phyloP scores from a whole-genome alignment of 1,140 invertebrate genomes.

The Agrilus planipennis region DNA sequence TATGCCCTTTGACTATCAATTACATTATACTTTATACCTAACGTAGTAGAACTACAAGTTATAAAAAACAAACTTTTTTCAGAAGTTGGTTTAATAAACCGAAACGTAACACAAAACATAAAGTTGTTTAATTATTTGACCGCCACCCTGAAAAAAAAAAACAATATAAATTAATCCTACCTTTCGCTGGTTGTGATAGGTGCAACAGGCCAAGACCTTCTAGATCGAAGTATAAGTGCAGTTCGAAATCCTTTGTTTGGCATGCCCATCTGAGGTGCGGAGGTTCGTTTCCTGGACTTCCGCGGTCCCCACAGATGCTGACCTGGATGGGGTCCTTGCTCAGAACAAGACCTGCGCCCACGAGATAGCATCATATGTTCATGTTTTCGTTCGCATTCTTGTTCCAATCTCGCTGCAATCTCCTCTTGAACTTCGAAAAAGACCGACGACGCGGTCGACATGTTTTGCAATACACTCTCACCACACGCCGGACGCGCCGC shows the following conservation, averaged over 20 bases:
- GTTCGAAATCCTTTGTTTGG: constrained; percentile 40
- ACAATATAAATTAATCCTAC: too few species aligned
- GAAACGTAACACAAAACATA: too few species aligned
- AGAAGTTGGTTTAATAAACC: too few species aligned
- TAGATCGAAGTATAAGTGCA: constrained; percentile 48
- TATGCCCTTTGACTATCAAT: too few species aligned
- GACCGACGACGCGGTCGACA: constrained; percentile 12
- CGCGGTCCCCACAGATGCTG: constrained; percentile 37
- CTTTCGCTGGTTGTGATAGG: too few species aligned
- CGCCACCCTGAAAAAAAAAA: too few species aligned
- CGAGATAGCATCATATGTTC: constrained; percentile 30
- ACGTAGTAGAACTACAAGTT: too few species aligned
- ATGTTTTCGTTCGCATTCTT: constrained; percentile 16
- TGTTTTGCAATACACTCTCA: too few species aligned
- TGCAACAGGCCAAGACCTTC: constrained; percentile 53
- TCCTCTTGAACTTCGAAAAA: constrained; percentile 27
- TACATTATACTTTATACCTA: too few species aligned
- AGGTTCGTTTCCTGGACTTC: constrained; percentile 45
- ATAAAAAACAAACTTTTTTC: too few species aligned
- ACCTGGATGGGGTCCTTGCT: constrained; percentile 50
- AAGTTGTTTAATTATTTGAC: too few species aligned
- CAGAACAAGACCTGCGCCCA: constrained; percentile 46
- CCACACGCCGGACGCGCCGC: too few species aligned
- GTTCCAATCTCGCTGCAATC: constrained; percentile 26
- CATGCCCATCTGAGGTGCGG: constrained; percentile 49